Percentiles rank a stretch among this genome's conserved stretches.
Evolutionary conservation across 2,797 vertebrate species (phyloP).

Genomic region (Sorex maritimensis): DNA sequence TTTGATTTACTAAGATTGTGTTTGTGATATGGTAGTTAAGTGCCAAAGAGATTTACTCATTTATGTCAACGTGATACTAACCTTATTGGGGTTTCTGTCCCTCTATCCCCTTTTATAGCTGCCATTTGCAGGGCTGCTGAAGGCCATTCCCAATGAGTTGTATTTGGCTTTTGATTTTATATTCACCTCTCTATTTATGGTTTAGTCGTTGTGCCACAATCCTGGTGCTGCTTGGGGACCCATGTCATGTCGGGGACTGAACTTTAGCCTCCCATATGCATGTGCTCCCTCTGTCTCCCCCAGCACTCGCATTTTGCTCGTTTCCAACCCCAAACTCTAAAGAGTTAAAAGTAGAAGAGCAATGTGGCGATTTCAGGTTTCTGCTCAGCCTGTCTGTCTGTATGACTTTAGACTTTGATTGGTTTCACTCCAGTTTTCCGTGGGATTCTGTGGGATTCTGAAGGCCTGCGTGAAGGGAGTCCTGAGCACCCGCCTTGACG

Average conservation of each 20-base stretch:
- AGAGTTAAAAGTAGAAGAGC: slow-evolving; percentile 25
- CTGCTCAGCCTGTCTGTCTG: neutral
- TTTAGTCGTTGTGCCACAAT: no score
- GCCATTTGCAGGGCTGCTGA: neutral
- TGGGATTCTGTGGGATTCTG: neutral
- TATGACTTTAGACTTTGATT: slow-evolving; percentile 58
- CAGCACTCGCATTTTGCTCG: neutral
- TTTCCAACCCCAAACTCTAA: slow-evolving; percentile 28
- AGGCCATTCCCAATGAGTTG: neutral
- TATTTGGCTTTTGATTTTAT: slow-evolving; percentile 1
- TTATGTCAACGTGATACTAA: neutral
- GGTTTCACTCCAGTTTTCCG: slow-evolving; percentile 45
- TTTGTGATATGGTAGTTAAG: slow-evolving; percentile 18
- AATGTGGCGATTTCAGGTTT: neutral
- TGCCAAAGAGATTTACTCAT: neutral
- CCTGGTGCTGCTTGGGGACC: no score
- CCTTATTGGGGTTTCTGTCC: neutral
- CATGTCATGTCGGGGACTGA: no score
- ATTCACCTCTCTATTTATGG: slow-evolving; percentile 24
- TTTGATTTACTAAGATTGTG: slow-evolving; percentile 45
- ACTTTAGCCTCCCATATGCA: no score
- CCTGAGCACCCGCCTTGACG: slow-evolving; percentile 43
- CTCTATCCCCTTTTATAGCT: rapidly evolving
- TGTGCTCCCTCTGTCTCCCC: no score
- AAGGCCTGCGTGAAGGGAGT: slow-evolving; percentile 53